Evolutionary conservation across 1,140 invertebrate species (phyloP).

Genomic region (Bombus huntii): DNA sequence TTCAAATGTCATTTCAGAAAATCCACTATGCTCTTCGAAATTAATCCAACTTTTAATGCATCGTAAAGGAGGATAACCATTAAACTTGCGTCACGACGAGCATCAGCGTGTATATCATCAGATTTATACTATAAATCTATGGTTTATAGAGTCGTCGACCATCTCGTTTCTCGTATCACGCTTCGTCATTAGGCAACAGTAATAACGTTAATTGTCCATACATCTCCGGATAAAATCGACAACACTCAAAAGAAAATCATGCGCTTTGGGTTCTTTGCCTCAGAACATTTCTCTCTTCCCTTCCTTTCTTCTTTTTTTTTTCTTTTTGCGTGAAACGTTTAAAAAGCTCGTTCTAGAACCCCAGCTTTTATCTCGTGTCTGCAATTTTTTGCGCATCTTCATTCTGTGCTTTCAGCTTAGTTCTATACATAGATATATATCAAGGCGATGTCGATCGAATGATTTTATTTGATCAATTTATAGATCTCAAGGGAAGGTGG

Average conservation of each 20-base stretch:
- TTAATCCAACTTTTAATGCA: conserved; percentile 25
- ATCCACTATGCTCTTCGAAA: conserved; percentile 17
- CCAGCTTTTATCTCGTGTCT: background rate
- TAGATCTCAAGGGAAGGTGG: conserved; percentile 1
- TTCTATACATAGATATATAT: background rate
- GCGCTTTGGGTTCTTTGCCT: conserved; percentile 27
- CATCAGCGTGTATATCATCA: background rate
- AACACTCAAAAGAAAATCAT: conserved; percentile 10
- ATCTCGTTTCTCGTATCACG: background rate
- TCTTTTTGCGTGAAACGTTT: background rate
- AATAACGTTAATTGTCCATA: conserved; percentile 43
- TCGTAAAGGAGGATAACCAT: conserved; percentile 42
- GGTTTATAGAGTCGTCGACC: background rate
- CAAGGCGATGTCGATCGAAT: conserved; percentile 12
- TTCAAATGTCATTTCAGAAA: conserved; percentile 13
- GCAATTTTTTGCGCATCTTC: background rate
- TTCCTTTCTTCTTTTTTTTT: too few species aligned
- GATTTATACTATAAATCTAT: conserved; percentile 6
- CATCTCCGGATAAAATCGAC: background rate
- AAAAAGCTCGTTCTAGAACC: background rate
- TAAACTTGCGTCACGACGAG: conserved; percentile 5
- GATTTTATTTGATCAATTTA: conserved; percentile 36
- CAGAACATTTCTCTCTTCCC: background rate
- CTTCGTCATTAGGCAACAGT: conserved; percentile 10
- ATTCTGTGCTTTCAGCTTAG: background rate